Percentiles rank a stretch among this genome's conserved stretches.
phyloP scores from a whole-genome alignment of 2,888 invertebrate genomes.

The Argyra leucocephala region DNA sequence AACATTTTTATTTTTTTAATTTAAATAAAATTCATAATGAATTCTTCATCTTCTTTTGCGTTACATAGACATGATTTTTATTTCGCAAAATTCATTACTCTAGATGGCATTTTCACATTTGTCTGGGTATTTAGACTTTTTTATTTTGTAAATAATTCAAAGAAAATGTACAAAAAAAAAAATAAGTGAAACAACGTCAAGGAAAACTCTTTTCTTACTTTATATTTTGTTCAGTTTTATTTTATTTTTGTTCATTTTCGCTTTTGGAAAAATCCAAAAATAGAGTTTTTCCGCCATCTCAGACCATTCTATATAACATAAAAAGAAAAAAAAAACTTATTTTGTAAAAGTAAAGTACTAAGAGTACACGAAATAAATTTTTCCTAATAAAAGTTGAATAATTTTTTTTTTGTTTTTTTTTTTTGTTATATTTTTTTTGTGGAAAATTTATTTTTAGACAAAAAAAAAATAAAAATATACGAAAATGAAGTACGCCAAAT shows the following conservation, averaged over 20 bases:
- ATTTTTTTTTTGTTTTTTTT: background rate
- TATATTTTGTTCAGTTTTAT: background rate
- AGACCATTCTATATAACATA: background rate
- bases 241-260: too few species aligned
- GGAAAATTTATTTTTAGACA: background rate
- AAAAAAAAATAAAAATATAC: background rate
- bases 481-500: background rate
- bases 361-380: too few species aligned
- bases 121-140: background rate
- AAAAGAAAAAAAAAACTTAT: too few species aligned
- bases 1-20: too few species aligned
- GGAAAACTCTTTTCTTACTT: background rate
- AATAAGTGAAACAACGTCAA: background rate
- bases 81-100: background rate
- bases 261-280: background rate
- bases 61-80: too few species aligned
- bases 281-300: background rate
- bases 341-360: too few species aligned
- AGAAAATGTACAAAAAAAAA: background rate
- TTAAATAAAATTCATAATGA: too few species aligned
- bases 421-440: background rate
- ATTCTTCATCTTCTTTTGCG: too few species aligned
- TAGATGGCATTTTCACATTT: background rate
- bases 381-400: background rate
- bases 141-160: background rate